Evolutionary conservation across 2,797 vertebrate genomes (phyloP), one percentile per base, ranked within the genome.

Genomic region (Rhabdomys pumilio): DNA sequence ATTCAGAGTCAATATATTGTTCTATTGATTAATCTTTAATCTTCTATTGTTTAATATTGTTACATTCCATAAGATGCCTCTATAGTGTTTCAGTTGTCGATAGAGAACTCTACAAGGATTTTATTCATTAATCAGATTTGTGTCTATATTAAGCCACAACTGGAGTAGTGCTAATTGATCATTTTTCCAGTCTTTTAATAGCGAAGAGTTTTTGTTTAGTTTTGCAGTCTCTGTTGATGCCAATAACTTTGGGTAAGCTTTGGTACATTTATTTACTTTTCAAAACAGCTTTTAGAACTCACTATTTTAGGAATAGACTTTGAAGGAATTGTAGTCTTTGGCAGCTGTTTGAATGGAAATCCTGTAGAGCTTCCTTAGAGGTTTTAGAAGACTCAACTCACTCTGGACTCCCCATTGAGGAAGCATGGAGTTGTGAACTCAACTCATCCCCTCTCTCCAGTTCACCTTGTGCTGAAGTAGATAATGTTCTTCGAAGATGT

Each of bases 301-400:
- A 8, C 63, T 89, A n/a, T 85, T 98, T 97, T 95, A 34, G 57
- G 86, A 72, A 88, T 95, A 44, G 29, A 93, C 90, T 94, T 96
- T n/a, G 20, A 89, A 63, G 47, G 63, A 65, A 90, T 95, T 80
- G 24, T 91, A 3, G 75, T 86, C 50, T 86, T 96, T 84, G 94
- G 81, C 96, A 96, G 83, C 75, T 31, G 83, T 6, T 17, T 73
- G 87, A 89, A 77, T 88, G 31, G 93, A 69, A 84, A 77, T 88
- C 34, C 47, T 67, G 83, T 77, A 77, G 84, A 65, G 82, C 31
- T 88, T 22, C 6, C 34, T 86, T 84, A 73, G 63, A 86, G 72
- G 89, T 95, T 93, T 89, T 85, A 94, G 93, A 89, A 67, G 63
- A 47, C 29, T 61, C 75, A 53, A n/a, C 73, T 82, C 14, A 79